Evolutionary conservation across 2,797 vertebrate genomes (phyloP), one percentile per base, ranked within the genome.

Genomic region (Apogon hyalosoma): DNA sequence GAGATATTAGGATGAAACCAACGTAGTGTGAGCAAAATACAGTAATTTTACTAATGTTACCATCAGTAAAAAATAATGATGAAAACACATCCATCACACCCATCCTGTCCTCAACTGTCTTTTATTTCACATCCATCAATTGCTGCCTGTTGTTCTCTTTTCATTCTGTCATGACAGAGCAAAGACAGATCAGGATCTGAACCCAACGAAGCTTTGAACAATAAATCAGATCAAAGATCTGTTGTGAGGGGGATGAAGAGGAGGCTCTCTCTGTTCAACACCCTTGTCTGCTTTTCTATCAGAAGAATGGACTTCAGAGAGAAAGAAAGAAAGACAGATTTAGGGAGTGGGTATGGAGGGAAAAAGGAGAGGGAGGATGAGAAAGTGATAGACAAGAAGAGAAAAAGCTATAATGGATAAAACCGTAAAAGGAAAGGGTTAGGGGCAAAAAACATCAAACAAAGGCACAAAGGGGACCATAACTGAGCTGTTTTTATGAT

Each of bases 191-290:
- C 69, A 65, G 62, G 70, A 77, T 83, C 63, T 69, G 7, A 68
- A 84, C 47, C 82, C 56, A 56, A 77, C 49, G 0, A 75, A 24
- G 45, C 79, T 79, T 79, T 81, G 83, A 84, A 86, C 73, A 74
- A 77, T 56, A 40, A 69, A 67, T 54, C 63, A 28, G 69, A 76
- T 70, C 75, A 77, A 63, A 82, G 71, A 50, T 74, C n/a, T 56
- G 61, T 76, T 38, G 9, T 7, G 41, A 15, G 41, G 11, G 31
- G 7, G 42, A 15, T 39, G 4, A 16, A 51, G 65, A 43, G 31
- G 53, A 63, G 36, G 19, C 31, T 18, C 48, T 42, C 43, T 43
- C 28, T 39, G 40, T 60, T 63, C 75, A 55, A 46, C 52, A 59
- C 14, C 21, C 68, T 38, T 21, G 24, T 40, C 39, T 69, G 54